A percentile compares a stretch with the other conserved stretches of the same genome.
Evolutionary conservation across 2,113 vertebrate species (phyloP).

Genomic region (Colistium nudipinnis): DNA sequence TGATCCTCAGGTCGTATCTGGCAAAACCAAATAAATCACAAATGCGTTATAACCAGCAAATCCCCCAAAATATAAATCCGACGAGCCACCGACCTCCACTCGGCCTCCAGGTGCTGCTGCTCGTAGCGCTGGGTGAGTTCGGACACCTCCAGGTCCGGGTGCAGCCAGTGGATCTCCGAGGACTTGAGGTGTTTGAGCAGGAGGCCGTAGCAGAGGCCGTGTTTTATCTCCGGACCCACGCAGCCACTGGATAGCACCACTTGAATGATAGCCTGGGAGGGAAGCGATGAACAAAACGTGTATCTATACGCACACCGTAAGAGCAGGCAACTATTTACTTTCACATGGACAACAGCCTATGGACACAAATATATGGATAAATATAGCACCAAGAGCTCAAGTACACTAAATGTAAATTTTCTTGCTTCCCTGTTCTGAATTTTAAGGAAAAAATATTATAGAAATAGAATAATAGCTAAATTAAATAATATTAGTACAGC

Average conservation of each 20-base stretch:
- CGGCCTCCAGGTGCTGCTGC: slow-evolving; percentile 90
- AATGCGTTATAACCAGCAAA: too few species aligned
- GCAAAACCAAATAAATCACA: not conserved
- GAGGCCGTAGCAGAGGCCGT: slow-evolving; percentile 87
- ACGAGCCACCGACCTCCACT: slow-evolving; percentile 88
- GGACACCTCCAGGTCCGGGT: slow-evolving; percentile 85
- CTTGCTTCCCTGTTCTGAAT: too few species aligned
- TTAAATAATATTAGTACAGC: too few species aligned
- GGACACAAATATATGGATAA: too few species aligned
- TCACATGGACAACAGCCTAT: too few species aligned
- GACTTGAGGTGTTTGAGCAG: slow-evolving; percentile 95
- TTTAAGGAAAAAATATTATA: too few species aligned
- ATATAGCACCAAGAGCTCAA: too few species aligned
- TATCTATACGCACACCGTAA: too few species aligned
- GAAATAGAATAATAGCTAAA: too few species aligned
- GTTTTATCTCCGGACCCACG: slow-evolving; percentile 87
- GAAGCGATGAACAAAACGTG: not conserved
- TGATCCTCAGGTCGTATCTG: slow-evolving; percentile 93
- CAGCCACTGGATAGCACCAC: slow-evolving; percentile 90
- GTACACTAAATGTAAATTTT: too few species aligned
- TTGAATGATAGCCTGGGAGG: slow-evolving; percentile 83
- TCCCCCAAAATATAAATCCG: not conserved
- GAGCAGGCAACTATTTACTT: too few species aligned
- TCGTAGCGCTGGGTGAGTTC: slow-evolving; percentile 91
- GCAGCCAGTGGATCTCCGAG: slow-evolving; percentile 91